Base-by-base conservation (phyloP, 2,113 vertebrate genomes). In the Lagopus leucura region DNA sequence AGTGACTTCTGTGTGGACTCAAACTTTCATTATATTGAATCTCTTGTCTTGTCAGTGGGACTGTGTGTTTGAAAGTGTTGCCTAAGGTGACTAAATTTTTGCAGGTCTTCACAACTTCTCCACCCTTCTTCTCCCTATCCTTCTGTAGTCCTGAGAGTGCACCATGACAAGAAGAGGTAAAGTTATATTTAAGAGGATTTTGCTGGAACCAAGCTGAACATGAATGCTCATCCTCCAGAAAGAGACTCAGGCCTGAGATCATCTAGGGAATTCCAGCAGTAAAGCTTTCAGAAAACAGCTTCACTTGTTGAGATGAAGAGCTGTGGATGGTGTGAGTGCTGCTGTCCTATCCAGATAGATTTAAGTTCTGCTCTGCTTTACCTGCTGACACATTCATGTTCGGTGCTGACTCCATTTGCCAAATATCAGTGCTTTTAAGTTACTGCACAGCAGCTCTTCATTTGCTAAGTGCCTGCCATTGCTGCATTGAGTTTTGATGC, bases 261-360 rank as follows among this genome's bases (percentile, higher is more conserved):
- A 27, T 10, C 30, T 4, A 21, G 4, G 15, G 63, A 28, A 28
- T 48, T 54, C 27, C 60, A 66, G 60, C 2, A 4, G 58, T 57
- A 45, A 85, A 34, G 20, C 52, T 86, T 30, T 77, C 74, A 47
- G 63, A 66, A 71, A 42, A 36, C 45, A 74, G 40, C 32, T n/a
- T 43, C 18, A 8, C 28, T 64, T 55, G 17, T 38, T 16, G 30
- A 42, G 75, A 10, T 10, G 13, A 45, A 71, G 38, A 74, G 12
- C 45, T 18, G 5, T 24, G 63, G 40, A 4, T 28, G 11, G 0
- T 5, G 34, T 34, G 27, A 42, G 0, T 17, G 38, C 57, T 52
- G 32, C 52, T 74, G 15, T 64, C 61, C 70, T n/a, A 85, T 60
- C 54, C 22, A 8, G 36, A 1, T 0, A 2, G 36, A 12, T 25